Base-by-base conservation (phyloP, 2,113 vertebrate species). In the Typhlomys cinereus region DNA sequence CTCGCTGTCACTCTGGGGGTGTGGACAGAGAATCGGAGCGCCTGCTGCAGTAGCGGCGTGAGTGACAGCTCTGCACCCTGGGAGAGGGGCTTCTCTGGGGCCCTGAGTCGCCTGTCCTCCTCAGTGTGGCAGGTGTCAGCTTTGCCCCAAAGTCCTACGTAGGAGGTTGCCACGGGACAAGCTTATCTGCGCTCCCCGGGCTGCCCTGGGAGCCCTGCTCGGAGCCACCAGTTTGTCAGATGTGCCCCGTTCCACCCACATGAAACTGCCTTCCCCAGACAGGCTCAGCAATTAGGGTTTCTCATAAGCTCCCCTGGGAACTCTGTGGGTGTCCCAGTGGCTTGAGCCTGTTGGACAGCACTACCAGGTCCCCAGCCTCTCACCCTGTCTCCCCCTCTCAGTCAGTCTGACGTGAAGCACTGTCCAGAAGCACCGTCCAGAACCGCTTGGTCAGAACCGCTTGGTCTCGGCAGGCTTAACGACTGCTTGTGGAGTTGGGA, bases 21-120 rank as follows among this genome's bases (percentile, higher is more conserved):
- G 29, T 7, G 15, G 29, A 44, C 46, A 78, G 74, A 89, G 80
- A 83, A 61, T 74, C 62, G 69, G 78, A 70, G 74, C 74, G 86
- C 79, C 69, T 85, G n/a, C 61, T 74, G 46, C 89, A 25, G 0
- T 2, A 21, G 86, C 52, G 14, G 20, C 34, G 12, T 50, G 52
- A 41, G 5, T 23, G 59, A 74, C 7, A 36, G 41, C 46, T 46
- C 64, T 4, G 0, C 8, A 11, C 5, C 23, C 70, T n/a, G 52
- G 50, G 7, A 88, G 23, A 62, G 5, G 50, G 46, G 20, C n/a
- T 18, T 78, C n/a, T 54, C 62, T 34, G 3, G 39, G 44, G 34
- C 36, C 18, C 67, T 66, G 13, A 18, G 13, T 54, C 66, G 84
- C 54, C 46, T 20, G 25, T 44, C 39, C 50, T 59, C 80, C 74